Base-by-base conservation (phyloP, 2,888 invertebrate genomes). In the Drosophila atripex region DNA sequence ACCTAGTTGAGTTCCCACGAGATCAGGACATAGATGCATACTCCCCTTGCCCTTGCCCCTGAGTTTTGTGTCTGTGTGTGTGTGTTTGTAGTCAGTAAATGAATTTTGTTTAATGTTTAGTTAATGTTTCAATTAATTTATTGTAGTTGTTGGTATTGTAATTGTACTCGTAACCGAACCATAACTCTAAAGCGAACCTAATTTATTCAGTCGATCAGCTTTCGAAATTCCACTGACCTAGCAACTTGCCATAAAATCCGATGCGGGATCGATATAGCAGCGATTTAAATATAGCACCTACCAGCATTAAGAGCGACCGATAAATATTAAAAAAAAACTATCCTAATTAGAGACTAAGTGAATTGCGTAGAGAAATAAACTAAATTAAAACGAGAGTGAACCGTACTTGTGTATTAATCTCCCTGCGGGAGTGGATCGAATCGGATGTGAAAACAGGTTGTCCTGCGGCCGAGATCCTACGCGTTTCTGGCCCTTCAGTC, bases 61-160 rank as follows among this genome's bases (percentile, higher is more conserved):
- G 63, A 58, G 56, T 69, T 47, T 18, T 18, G 18, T 18, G 18
- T 18, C 18, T 30, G 32, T 45, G 60, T 57, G 60, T 61, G 50
- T 65, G 71, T 69, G 56, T 66, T 59, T 39, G 41, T 58, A 73
- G 68, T 63, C 68, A 71, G 59, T 75, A 73, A 78, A 57, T 69
- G 72, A 80, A 79, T 76, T 82, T 63, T 82, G 70, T 75, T 75
- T 76, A 76, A 74, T 76, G 38, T 77, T 43, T 83, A 83, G 79
- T 75, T 84, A 75, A 86, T 80, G 65, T 70, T 83, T 79, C 69
- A 80, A 76, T 77, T 88, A 85, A 88, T 88, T 88, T 88, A 88
- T 88, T 87, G 73, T 85, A 86, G 79, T 88, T 79, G 80, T 85
- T 88, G 86, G 77, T 86, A 78, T 88, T 86, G 73, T 84, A 86